Evolutionary conservation across 2,888 invertebrate species (phyloP).

Genomic region (Sinelater perroti): DNA sequence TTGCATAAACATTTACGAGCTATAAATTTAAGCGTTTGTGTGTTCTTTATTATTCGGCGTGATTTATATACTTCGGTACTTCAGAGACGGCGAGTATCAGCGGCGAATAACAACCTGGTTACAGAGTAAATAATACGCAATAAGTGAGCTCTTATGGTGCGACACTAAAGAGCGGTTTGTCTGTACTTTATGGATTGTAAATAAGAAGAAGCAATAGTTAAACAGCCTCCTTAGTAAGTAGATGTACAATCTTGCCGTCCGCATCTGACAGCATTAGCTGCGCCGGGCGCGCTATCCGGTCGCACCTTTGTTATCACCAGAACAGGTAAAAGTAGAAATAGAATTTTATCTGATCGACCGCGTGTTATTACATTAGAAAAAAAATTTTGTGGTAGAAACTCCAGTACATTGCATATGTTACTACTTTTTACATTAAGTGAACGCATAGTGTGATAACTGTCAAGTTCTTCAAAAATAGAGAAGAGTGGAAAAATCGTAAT

Average conservation of each 20-base stretch:
- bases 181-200: constrained; percentile 44
- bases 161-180: constrained; percentile 42
- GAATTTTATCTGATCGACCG: no score
- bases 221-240: constrained; percentile 28
- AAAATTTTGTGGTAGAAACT: no score
- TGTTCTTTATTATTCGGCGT: constrained; percentile 43
- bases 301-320: no score
- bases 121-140: constrained; percentile 41
- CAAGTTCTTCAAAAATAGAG: no score
- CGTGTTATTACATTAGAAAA: no score
- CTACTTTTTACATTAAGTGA: no score
- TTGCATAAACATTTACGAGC: constrained; percentile 48
- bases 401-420: no score
- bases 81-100: constrained; percentile 38
- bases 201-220: constrained; percentile 38
- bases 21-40: constrained; percentile 49
- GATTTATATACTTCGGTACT: constrained; percentile 42
- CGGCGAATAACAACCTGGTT: constrained; percentile 37
- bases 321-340: no score
- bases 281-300: no score
- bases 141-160: constrained; percentile 34
- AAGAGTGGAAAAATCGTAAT: no score
- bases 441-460: no score
- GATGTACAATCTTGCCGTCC: constrained; percentile 15
- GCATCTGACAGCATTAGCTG: constrained; percentile 16